Conservation (phyloP, 2,888 invertebrate genomes). For the Kuschelorhynchus macadamiae region DNA sequence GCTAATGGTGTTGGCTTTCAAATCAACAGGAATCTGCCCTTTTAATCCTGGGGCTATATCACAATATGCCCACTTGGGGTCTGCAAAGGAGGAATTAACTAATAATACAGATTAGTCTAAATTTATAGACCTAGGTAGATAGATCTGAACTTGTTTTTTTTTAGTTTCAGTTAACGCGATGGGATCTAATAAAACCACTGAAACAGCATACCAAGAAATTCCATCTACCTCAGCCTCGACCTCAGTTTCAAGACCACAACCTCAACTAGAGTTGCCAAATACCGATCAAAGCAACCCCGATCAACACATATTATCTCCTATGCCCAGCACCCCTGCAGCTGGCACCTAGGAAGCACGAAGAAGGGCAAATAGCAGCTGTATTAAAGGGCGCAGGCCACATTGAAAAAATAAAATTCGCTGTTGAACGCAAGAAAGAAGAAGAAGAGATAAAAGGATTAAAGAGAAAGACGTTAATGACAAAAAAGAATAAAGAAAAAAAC, state of each 20-base stretch:
- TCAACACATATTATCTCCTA: background rate
- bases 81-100: background rate
- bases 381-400: slow-evolving; percentile 1
- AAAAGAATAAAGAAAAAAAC: background rate
- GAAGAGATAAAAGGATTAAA: background rate
- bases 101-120: background rate
- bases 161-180: slow-evolving; percentile 1
- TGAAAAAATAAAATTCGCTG: background rate
- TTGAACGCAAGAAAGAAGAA: slow-evolving; percentile 6
- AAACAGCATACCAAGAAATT: background rate
- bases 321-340: background rate
- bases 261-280: background rate
- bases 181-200: background rate
- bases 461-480: background rate
- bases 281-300: background rate
- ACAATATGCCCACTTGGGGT: slow-evolving; percentile 2
- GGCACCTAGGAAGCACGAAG: background rate
- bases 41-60: slow-evolving; percentile 5
- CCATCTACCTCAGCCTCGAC: background rate
- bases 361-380: background rate
- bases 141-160: background rate
- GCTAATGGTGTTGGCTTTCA: background rate
- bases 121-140: background rate
- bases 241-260: background rate
- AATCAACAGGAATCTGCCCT: background rate